phyloP scores from a whole-genome alignment of 2,888 invertebrate genomes.

The Sminthurinus aureus region DNA sequence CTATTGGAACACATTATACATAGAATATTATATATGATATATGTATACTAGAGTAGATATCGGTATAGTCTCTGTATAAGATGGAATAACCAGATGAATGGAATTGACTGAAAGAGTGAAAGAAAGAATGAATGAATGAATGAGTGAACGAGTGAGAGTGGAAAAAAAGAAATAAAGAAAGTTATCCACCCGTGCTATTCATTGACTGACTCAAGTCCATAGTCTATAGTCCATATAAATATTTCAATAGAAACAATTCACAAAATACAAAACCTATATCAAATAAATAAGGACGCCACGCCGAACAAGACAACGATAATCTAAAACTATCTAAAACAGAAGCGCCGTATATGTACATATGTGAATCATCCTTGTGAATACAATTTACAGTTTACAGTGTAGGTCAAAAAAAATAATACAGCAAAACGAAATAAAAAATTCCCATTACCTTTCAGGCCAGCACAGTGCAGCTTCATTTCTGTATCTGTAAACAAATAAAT shows the following conservation, averaged over 20 bases:
- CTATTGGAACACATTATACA: too few relatives aligned
- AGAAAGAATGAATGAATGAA: too few relatives aligned
- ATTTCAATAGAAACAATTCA: background rate
- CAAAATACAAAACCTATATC: background rate
- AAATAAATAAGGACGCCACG: background rate
- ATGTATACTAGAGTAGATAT: background rate
- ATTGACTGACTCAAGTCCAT: slow-evolving; percentile 30
- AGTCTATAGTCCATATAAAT: background rate
- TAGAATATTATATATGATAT: background rate
- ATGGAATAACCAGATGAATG: too few relatives aligned
- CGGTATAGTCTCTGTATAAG: background rate
- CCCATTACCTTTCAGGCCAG: slow-evolving; percentile 83
- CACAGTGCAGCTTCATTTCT: slow-evolving; percentile 86
- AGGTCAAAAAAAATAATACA: background rate
- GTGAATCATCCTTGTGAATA: background rate
- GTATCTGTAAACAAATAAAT: slow-evolving; percentile 74
- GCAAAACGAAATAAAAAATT: background rate
- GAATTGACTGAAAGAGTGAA: too few relatives aligned
- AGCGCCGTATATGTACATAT: background rate
- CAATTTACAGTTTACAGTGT: too few relatives aligned
- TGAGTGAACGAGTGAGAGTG: background rate
- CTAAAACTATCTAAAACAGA: background rate
- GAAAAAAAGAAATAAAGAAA: slow-evolving; percentile 15
- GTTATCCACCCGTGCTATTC: slow-evolving; percentile 35
- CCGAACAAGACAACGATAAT: background rate